Conservation (phyloP, 2,113 vertebrate species). For the Lycaon pictus region DNA sequence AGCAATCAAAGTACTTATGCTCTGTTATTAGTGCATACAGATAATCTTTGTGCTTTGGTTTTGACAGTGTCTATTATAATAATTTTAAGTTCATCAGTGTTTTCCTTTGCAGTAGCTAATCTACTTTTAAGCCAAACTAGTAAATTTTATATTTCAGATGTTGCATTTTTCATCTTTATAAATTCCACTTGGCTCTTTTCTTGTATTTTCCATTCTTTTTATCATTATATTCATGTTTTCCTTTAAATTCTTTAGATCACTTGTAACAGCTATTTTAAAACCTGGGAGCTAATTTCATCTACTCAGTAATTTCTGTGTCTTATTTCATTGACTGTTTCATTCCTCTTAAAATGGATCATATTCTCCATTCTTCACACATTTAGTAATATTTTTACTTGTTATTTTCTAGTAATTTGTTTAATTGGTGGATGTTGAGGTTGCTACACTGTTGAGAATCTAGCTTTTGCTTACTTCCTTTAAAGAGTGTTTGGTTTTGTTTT, state of each 20-base stretch:
- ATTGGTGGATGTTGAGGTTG: background rate
- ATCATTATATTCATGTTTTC: constrained; percentile 13
- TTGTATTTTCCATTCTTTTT: background rate
- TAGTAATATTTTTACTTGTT: background rate
- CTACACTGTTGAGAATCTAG: background rate
- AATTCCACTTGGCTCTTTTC: background rate
- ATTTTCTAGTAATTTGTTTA: background rate
- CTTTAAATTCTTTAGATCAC: constrained; percentile 10
- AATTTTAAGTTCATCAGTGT: background rate
- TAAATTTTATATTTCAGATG: constrained; percentile 15
- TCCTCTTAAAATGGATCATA: background rate
- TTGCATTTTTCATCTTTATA: background rate
- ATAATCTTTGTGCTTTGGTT: background rate
- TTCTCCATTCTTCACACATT: background rate
- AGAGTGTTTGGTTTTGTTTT: background rate
- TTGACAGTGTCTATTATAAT: background rate
- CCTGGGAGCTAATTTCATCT: background rate
- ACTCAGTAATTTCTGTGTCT: background rate
- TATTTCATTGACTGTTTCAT: background rate
- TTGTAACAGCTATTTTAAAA: background rate
- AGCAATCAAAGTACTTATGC: background rate
- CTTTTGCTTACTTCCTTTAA: constrained; percentile 28
- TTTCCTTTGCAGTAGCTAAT: background rate
- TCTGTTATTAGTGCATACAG: background rate
- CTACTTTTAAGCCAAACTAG: background rate